Evolutionary conservation across 1,140 invertebrate species (phyloP).

Genomic region (Acromyrmex charruanus): DNA sequence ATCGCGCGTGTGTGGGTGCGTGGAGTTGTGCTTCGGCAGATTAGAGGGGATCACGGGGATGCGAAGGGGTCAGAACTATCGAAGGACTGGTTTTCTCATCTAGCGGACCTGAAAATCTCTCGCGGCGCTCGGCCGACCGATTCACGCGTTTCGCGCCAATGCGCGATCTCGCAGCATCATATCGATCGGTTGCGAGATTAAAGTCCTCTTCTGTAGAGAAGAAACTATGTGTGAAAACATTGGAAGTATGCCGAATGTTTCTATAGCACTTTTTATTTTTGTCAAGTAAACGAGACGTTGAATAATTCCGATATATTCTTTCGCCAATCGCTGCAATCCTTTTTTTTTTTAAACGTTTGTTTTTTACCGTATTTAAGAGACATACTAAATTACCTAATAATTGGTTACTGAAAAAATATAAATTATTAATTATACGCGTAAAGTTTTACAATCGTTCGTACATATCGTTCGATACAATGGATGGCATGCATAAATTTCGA

Average conservation of each 20-base stretch:
- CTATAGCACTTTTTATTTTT: not conserved
- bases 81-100: constrained; percentile 76
- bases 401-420: constrained; percentile 12
- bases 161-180: constrained; percentile 33
- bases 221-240: constrained; percentile 27
- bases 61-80: constrained; percentile 60
- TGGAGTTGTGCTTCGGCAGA: constrained; percentile 59
- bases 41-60: constrained; percentile 44
- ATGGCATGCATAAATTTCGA: constrained; percentile 10
- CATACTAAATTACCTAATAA: not conserved
- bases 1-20: constrained; percentile 2
- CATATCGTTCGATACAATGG: not conserved
- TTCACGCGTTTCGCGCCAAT: constrained; percentile 67
- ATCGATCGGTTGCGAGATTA: constrained; percentile 53
- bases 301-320: not conserved
- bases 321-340: not conserved
- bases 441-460: constrained; percentile 8
- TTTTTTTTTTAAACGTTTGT: not conserved
- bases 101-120: constrained; percentile 75
- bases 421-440: constrained; percentile 43
- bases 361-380: not conserved
- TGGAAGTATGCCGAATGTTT: not conserved
- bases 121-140: constrained; percentile 53
- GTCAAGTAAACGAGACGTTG: not conserved
- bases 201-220: constrained; percentile 8